phyloP scores from a whole-genome alignment of 2,888 invertebrate species.

The Dolichomitus sp. region DNA sequence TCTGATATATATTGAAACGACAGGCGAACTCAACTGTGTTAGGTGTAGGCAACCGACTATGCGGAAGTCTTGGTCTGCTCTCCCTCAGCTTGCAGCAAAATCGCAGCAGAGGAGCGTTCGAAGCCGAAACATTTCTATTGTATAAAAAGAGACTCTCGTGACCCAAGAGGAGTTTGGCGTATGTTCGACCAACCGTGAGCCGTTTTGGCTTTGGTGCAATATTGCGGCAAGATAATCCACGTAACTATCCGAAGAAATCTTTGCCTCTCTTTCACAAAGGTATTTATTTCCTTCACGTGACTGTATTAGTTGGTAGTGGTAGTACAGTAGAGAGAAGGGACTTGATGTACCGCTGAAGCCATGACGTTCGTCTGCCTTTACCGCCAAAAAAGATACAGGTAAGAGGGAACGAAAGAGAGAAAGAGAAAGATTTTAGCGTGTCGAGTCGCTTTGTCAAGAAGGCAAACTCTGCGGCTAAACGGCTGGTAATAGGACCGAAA shows the following conservation, averaged over 20 bases:
- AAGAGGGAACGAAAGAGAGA: constrained; percentile 52
- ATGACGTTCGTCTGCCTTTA: constrained; percentile 1
- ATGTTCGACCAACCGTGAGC: constrained; percentile 77
- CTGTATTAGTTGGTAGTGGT: constrained; percentile 4
- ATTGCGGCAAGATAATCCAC: constrained; percentile 83
- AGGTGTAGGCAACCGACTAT: constrained; percentile 41
- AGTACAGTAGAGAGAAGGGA: constrained; percentile 20
- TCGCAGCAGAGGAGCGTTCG: constrained; percentile 6
- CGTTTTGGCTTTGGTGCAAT: constrained; percentile 83
- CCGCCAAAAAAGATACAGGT: constrained; percentile 41
- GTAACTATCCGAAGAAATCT: constrained; percentile 80
- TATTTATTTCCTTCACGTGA: constrained; percentile 51
- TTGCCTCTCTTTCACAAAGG: constrained; percentile 63
- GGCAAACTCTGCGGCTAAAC: constrained; percentile 84
- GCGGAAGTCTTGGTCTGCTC: constrained; percentile 25
- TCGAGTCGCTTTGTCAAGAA: constrained; percentile 85
- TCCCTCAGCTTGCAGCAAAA: constrained; percentile 34
- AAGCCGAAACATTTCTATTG: constrained; percentile 63
- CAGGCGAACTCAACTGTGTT: constrained; percentile 44
- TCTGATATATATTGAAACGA: constrained; percentile 24
- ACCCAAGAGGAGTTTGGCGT: constrained; percentile 64
- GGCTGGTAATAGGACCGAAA: constrained; percentile 82
- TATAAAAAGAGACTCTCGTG: constrained; percentile 59
- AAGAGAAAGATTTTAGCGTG: constrained; percentile 73
- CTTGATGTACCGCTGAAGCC: constrained; percentile 49